phyloP scores from a whole-genome alignment of 23 tunicate species.

The Clavelina lepadiformis region DNA sequence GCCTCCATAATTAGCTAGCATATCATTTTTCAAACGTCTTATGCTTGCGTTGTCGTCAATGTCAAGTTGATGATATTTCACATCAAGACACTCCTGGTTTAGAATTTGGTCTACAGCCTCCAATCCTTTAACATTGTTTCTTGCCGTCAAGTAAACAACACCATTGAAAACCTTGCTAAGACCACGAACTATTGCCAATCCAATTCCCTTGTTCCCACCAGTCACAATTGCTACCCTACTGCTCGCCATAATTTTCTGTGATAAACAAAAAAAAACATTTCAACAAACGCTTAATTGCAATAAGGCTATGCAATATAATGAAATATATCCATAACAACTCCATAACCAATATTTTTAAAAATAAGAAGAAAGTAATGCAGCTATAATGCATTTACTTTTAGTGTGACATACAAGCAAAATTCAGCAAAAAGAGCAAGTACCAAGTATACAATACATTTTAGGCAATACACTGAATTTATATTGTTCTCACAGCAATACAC shows the following conservation, averaged over 20 bases:
- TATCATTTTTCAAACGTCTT: not conserved
- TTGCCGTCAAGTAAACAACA: slow-evolving; percentile 52
- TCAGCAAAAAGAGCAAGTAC: not conserved
- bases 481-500: not conserved
- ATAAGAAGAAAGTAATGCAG: not conserved
- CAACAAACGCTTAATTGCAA: not conserved
- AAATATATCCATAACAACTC: not conserved
- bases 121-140: slow-evolving; percentile 47
- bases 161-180: slow-evolving; percentile 58
- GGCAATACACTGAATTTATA: not conserved
- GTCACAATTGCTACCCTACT: slow-evolving; percentile 69
- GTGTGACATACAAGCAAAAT: not conserved
- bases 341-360: not conserved
- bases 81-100: slow-evolving; percentile 28
- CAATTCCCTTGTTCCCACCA: slow-evolving; percentile 85
- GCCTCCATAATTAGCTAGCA: slow-evolving; percentile 46
- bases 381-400: slow-evolving; percentile 4
- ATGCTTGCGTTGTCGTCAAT: slow-evolving; percentile 37
- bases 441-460: not conserved
- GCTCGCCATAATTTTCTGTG: slow-evolving; percentile 16
- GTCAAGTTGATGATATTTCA: slow-evolving; percentile 70
- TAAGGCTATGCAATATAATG: not conserved
- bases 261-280: slow-evolving; percentile 3
- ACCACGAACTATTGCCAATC: slow-evolving; percentile 64
- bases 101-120: slow-evolving; percentile 45